A percentile compares a stretch with the other conserved stretches of the same genome.
phyloP scores from a whole-genome alignment of 2,888 invertebrate genomes.

The Microctonus aethiopoides region DNA sequence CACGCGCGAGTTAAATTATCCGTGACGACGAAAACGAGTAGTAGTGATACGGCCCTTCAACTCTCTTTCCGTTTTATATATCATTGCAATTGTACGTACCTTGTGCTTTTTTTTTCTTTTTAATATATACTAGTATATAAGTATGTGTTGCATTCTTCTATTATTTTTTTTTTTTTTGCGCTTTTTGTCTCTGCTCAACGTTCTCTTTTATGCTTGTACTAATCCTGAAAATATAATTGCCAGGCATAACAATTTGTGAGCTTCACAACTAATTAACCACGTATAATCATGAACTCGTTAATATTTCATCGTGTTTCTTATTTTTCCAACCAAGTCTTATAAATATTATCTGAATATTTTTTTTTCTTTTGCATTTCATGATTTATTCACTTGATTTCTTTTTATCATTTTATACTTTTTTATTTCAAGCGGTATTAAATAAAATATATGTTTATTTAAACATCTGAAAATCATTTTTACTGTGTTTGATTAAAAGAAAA shows the following conservation, averaged over 20 bases:
- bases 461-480: too few relatives aligned
- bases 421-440: too few relatives aligned
- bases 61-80: constrained; percentile 21
- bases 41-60: constrained; percentile 27
- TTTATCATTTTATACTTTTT: background rate
- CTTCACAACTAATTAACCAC: constrained; percentile 23
- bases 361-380: background rate
- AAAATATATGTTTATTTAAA: too few relatives aligned
- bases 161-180: background rate
- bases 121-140: too few relatives aligned
- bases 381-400: background rate
- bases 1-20: constrained; percentile 34
- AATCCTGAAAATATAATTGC: constrained; percentile 14
- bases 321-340: too few relatives aligned
- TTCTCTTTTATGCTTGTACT: background rate
- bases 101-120: too few relatives aligned
- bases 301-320: constrained; percentile 13
- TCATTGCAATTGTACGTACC: too few relatives aligned
- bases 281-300: constrained; percentile 15
- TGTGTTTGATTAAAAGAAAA: too few relatives aligned
- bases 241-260: constrained; percentile 10
- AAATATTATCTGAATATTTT: background rate
- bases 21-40: constrained; percentile 30
- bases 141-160: constrained; percentile 3
- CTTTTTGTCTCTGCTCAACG: background rate